phyloP scores from a whole-genome alignment of 2,888 invertebrate genomes.

The Philonicus albiceps region DNA sequence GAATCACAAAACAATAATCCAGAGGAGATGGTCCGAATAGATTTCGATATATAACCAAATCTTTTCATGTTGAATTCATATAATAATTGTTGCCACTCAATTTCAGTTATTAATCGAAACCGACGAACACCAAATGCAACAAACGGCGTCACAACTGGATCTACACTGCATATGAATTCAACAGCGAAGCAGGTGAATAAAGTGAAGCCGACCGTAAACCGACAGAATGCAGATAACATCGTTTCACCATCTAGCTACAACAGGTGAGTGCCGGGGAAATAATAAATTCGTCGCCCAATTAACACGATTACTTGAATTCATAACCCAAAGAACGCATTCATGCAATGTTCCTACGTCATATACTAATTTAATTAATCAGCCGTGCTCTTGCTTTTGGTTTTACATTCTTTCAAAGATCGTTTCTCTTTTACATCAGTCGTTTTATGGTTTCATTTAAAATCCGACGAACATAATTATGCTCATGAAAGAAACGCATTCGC shows the following conservation, averaged over 20 bases:
- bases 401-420: neutral
- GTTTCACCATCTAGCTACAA: slow-evolving; percentile 75
- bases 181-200: slow-evolving; percentile 87
- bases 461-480: neutral
- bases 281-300: neutral
- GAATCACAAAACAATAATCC: neutral
- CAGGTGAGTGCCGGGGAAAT: slow-evolving; percentile 60
- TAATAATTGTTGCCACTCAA: neutral
- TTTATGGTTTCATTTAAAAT: neutral
- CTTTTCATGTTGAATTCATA: neutral
- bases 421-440: neutral
- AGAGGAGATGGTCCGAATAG: neutral
- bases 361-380: neutral
- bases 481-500: neutral
- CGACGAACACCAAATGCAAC: slow-evolving; percentile 66
- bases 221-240: slow-evolving; percentile 77
- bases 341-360: neutral
- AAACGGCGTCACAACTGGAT: slow-evolving; percentile 54
- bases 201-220: slow-evolving; percentile 86
- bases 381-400: slow-evolving; percentile 25
- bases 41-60: neutral
- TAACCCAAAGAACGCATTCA: slow-evolving; percentile 11
- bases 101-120: slow-evolving; percentile 76
- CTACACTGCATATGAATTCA: slow-evolving; percentile 68
- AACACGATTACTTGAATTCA: neutral